Base-by-base conservation (phyloP, 1,140 invertebrate genomes). In the Lutraria rhynchaena region DNA sequence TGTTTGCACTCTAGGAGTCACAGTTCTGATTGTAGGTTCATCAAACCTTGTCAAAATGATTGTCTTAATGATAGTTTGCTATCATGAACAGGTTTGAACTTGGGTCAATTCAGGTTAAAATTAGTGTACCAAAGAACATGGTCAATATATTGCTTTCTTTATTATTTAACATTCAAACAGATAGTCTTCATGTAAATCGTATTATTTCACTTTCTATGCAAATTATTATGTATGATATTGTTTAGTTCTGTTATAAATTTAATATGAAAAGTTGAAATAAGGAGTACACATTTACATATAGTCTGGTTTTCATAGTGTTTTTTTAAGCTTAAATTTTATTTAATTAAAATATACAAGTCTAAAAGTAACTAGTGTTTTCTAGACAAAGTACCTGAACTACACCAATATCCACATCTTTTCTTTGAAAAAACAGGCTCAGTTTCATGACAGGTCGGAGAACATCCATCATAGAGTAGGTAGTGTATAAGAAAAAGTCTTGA, bases 391-490 rank as follows among this genome's bases (percentile, higher is more conserved):
- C 31, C 22, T 31, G 31, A 19, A 70, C 65, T 29, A n/a, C 27
- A 5, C 69, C 69, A 41, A 73, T 73, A 31, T 73, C 69, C 4
- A 73, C 51, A 57, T 73, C 49, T 46, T 55, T 73, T 33, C 22
- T 73, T 33, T 73, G 69, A 73, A 73, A 73, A 51, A 73, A 73
- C 11, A 73, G 69, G 27, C 22, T 55, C 51, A 73, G 31, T 22
- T 1, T 33, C 69, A 73, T 73, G 1, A 73, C 33, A 7, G 69
- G 69, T 2, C 13, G 49, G 22, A 73, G 53, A 35, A 73, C 22
- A 22, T 73, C 69, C 69, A 73, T 55, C 69, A 73, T 73, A 27
- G 49, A 13, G 27, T 57, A 73, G 49, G 69, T 73, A 4, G 51
- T 73, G 17, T 73, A 55, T 2, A 73, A 2, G 33, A 73, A 73